Base-by-base conservation (phyloP, 2,113 vertebrate genomes). In the Mustela lutreola region DNA sequence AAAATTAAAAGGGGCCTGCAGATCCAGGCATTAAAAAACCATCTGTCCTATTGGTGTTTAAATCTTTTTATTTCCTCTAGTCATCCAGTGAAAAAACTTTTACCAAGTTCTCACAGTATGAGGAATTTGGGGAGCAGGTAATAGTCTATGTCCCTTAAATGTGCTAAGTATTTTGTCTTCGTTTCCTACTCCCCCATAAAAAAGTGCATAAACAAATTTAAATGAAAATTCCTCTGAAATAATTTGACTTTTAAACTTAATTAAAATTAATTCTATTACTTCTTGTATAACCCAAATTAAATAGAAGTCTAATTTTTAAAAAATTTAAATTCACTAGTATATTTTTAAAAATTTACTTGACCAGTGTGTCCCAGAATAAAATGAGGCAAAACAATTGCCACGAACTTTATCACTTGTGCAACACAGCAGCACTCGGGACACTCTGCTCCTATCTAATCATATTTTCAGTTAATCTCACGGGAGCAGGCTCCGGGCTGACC, bases 181-280 rank as follows among this genome's bases (percentile, higher is more conserved):
- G 22, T 88, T 88, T 73, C 63, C 71, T 7, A 60, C 5, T 48
- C 42, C 31, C 71, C 15, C 4, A 33, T 28, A 73, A 80, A 91
- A 91, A 95, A 95, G 26, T 8, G 45, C 56, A 48, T 63, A 79
- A 67, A 15, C 16, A 62, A n/a, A 90, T 76, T 65, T 81, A 90
- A 85, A 79, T 33, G 39, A 89, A 89, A 94, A 67, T 78, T 16
- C 19, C 39, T 93, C 56, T 62, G 60, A 11, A 62, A 62, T 26
- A 78, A 88, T 45, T 95, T 91, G 56, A 73, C 50, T 89, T 92
- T 28, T 58, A 78, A 92, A 91, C 58, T 60, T 83, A 86, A 87
- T 91, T 91, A 79, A 97, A 89, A 83, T 75, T 67, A 95, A 42
- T 81, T 91, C 60, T 80, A 78, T 67, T 79, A 80, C 73, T 39